These are phyloP conservation scores for Rotaria socialis DNA, from an alignment of 2,888 invertebrate species.

Conservation along the genomic window DNA sequence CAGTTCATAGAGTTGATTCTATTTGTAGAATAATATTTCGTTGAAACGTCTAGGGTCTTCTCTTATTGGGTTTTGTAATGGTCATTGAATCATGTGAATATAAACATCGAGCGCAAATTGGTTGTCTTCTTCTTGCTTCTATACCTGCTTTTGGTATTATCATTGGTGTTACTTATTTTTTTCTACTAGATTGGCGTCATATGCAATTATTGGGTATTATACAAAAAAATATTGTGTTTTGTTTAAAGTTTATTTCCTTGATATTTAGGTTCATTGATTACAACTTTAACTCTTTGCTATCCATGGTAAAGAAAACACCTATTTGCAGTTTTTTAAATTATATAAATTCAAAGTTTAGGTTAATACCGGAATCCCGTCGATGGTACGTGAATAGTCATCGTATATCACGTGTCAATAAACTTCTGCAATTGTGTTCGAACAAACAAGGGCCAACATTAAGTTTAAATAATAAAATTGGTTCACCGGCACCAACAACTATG, in stretches of 20 bases:
- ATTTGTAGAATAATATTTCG: not conserved
- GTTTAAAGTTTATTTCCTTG: not conserved
- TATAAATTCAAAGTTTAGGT: not conserved
- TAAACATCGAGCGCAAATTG: constrained; percentile 33
- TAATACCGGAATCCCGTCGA: constrained; percentile 30
- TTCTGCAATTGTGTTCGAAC: constrained; percentile 22
- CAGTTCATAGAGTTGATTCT: not conserved
- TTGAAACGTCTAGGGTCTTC: not conserved
- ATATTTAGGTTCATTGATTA: not conserved
- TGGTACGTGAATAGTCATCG: constrained; percentile 36
- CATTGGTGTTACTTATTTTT: constrained; percentile 35
- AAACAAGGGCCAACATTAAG: not conserved
- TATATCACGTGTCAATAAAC: constrained; percentile 28
- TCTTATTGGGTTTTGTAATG: not conserved
- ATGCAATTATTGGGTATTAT: constrained; percentile 14
- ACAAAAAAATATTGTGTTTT: not conserved
- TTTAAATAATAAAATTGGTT: constrained; percentile 6
- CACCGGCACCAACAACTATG: not conserved
- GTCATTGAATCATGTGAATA: constrained; percentile 37
- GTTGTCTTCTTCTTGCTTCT: constrained; percentile 25
- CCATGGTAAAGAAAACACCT: not conserved
- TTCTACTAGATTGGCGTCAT: constrained; percentile 34
- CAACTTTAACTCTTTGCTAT: constrained; percentile 20
- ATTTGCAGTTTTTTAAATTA: not conserved
- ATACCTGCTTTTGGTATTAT: constrained; percentile 31